Percentiles rank a stretch among this genome's conserved stretches.
Conservation (phyloP, 1,140 invertebrate genomes). For the Drosophila trapezifrons region DNA sequence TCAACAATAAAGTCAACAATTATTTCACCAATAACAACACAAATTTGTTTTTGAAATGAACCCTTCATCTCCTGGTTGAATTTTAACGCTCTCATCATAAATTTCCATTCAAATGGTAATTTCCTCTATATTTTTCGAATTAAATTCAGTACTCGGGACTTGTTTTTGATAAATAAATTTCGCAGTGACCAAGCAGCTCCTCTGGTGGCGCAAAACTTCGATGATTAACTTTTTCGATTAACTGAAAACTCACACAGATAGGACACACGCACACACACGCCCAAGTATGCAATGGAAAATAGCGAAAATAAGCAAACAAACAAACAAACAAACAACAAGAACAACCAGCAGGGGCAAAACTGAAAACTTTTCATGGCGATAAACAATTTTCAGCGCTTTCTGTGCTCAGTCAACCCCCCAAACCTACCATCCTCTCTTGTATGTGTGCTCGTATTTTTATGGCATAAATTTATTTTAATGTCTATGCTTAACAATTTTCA, state of each 20-base stretch:
- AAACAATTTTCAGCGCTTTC: constrained; percentile 73
- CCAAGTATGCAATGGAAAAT: constrained; percentile 60
- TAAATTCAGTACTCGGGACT: constrained; percentile 17
- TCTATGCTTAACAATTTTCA: constrained; percentile 77
- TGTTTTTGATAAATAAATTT: constrained; percentile 47
- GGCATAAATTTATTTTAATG: constrained; percentile 82
- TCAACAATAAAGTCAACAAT: background rate
- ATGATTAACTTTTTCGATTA: constrained; percentile 82
- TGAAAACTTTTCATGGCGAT: constrained; percentile 73
- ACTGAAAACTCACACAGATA: constrained; percentile 72
- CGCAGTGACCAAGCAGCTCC: constrained; percentile 62
- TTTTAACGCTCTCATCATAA: too few species aligned
- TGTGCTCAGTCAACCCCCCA: constrained; percentile 4
- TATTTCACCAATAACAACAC: background rate
- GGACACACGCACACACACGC: constrained; percentile 13
- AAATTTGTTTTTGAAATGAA: background rate
- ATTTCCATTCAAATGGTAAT: constrained; percentile 1
- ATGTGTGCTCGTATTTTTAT: constrained; percentile 50
- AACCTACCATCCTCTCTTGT: too few species aligned
- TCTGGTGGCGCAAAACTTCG: constrained; percentile 63
- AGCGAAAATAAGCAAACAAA: constrained; percentile 51
- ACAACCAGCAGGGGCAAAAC: constrained; percentile 38
- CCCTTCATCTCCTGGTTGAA: background rate
- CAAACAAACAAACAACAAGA: constrained; percentile 32
- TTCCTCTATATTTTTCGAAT: background rate